phyloP scores from a whole-genome alignment of 2,113 vertebrate species.

The Phoxinus phoxinus region DNA sequence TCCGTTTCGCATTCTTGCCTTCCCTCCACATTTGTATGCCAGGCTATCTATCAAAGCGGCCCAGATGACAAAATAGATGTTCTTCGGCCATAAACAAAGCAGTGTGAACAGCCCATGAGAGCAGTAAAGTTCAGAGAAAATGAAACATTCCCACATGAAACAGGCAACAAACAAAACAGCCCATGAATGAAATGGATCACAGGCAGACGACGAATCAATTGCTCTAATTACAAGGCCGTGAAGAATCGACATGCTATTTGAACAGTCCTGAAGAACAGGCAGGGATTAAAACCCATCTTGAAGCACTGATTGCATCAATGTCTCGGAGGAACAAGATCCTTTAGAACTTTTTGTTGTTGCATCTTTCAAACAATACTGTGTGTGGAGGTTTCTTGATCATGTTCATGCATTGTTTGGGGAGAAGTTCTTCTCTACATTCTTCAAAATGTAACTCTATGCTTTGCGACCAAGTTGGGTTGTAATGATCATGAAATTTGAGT shows the following conservation, averaged over 20 bases:
- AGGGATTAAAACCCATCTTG: background rate
- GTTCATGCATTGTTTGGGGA: slow-evolving; percentile 8
- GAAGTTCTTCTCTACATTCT: background rate
- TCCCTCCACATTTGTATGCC: slow-evolving; percentile 12
- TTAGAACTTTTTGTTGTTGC: background rate
- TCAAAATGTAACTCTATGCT: background rate
- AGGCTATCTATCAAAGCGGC: slow-evolving; percentile 55
- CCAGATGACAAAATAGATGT: slow-evolving; percentile 47
- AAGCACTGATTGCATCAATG: slow-evolving; percentile 32
- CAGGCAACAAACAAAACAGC: slow-evolving; percentile 43
- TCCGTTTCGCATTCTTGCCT: background rate
- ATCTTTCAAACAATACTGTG: background rate
- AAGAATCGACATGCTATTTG: slow-evolving; percentile 4
- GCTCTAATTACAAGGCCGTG: slow-evolving; percentile 41
- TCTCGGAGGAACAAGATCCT: slow-evolving; percentile 37
- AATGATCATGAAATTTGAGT: background rate
- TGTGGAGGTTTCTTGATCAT: background rate
- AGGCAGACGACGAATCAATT: slow-evolving; percentile 30
- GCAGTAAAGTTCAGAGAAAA: slow-evolving; percentile 45
- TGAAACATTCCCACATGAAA: slow-evolving; percentile 55
- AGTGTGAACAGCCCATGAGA: slow-evolving; percentile 11
- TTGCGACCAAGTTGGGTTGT: background rate
- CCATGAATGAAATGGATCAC: slow-evolving; percentile 29
- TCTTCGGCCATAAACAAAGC: slow-evolving; percentile 36
- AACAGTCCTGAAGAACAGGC: slow-evolving; percentile 22